phyloP scores from a whole-genome alignment of 2,888 invertebrate genomes.

The Epistrophe eligans region DNA sequence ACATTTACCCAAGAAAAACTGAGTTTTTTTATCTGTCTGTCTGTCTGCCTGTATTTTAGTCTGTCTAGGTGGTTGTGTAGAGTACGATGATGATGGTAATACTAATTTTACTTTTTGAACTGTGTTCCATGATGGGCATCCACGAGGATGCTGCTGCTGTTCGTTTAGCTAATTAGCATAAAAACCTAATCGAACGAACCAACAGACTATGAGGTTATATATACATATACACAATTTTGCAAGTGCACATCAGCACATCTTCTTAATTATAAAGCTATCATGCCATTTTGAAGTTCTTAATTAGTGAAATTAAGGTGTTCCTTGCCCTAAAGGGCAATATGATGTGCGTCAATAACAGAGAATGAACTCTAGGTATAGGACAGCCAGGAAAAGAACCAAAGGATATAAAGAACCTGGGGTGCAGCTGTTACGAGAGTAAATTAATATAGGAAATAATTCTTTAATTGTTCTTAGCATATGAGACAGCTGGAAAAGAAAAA shows the following conservation, averaged over 20 bases:
- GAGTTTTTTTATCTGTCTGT: constrained; percentile 35
- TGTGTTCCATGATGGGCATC: constrained; percentile 33
- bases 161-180: constrained; percentile 39
- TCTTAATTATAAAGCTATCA: constrained; percentile 74
- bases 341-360: constrained; percentile 1
- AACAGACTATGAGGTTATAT: constrained; percentile 44
- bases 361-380: neutral
- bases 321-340: constrained; percentile 18
- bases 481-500: neutral
- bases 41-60: constrained; percentile 34
- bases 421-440: constrained; percentile 29
- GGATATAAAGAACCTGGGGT: constrained; percentile 9
- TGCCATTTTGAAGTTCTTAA: constrained; percentile 65
- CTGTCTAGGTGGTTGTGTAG: neutral
- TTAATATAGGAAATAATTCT: constrained; percentile 30
- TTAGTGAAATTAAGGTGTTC: constrained; percentile 55
- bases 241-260: constrained; percentile 45
- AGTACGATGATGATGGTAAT: constrained; percentile 42
- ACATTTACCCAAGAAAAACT: neutral
- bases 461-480: constrained; percentile 48
- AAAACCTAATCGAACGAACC: constrained; percentile 55
- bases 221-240: constrained; percentile 34
- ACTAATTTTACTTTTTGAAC: constrained; percentile 60
- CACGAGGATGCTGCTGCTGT: constrained; percentile 43
- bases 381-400: neutral